A percentile compares a stretch with the other conserved stretches of the same genome.
phyloP scores from a whole-genome alignment of 2,797 vertebrate species.

The Coracias cyanogaster region DNA sequence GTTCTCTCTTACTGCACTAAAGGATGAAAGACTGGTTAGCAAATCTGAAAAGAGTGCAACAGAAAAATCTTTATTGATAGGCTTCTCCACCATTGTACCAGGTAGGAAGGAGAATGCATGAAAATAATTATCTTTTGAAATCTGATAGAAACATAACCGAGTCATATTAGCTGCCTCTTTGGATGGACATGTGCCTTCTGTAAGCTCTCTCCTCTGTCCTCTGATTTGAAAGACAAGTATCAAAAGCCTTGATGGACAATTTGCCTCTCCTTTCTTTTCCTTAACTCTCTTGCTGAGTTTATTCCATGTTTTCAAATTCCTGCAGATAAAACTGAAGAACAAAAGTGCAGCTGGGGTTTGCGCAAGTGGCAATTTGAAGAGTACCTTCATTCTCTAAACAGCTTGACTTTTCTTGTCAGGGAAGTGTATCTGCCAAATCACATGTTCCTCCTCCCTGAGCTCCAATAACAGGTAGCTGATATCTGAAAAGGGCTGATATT shows the following conservation, averaged over 20 bases:
- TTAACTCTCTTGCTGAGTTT: constrained; percentile 34
- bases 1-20: background rate
- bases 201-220: background rate
- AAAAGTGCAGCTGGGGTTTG: background rate
- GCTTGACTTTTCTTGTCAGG: background rate
- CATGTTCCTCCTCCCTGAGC: background rate
- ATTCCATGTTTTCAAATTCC: constrained; percentile 32
- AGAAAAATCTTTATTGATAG: background rate
- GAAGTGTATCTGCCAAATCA: background rate
- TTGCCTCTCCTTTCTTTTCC: background rate
- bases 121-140: background rate
- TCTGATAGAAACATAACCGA: background rate
- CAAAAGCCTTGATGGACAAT: background rate
- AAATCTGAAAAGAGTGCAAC: background rate
- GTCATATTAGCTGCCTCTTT: background rate
- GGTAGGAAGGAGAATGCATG: background rate
- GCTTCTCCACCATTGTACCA: background rate
- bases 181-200: background rate
- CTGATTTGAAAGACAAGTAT: background rate
- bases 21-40: background rate
- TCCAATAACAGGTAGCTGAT: background rate
- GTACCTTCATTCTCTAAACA: constrained; percentile 43
- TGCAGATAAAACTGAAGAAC: constrained; percentile 40
- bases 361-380: constrained; percentile 30
- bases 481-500: background rate